A percentile compares a stretch with the other conserved stretches of the same genome.
Conservation (phyloP, 2,797 vertebrate genomes). For the Poecilia gillii region DNA sequence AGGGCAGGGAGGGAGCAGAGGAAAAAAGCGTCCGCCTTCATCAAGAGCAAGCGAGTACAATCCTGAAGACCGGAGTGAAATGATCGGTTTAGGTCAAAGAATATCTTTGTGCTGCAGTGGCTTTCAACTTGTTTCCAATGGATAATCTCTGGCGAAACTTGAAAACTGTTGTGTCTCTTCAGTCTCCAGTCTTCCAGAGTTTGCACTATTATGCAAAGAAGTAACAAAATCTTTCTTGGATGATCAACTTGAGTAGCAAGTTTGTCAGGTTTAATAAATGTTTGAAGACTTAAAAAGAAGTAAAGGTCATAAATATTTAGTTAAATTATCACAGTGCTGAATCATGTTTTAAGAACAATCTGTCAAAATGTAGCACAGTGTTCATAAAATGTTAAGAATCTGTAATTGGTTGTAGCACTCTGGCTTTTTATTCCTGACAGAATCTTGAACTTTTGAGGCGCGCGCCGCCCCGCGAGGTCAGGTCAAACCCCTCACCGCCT, state of each 20-base stretch:
- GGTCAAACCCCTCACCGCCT: constrained; percentile 62
- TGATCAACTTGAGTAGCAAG: not conserved
- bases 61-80: not conserved
- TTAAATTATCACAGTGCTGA: not conserved
- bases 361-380: constrained; percentile 6
- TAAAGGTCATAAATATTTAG: not conserved
- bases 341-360: constrained; percentile 20
- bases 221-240: not conserved
- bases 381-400: not conserved
- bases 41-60: no score
- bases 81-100: not conserved
- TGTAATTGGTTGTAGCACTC: not conserved
- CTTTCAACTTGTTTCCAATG: not conserved
- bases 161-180: not conserved
- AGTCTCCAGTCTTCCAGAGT: not conserved
- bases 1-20: no score
- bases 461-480: constrained; percentile 51
- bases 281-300: not conserved
- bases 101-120: no score
- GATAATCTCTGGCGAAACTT: not conserved
- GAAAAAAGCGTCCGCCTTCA: no score
- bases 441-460: constrained; percentile 50
- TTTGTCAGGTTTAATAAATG: not conserved
- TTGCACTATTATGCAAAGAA: not conserved
- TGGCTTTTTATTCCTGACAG: not conserved